Base-by-base conservation (phyloP, 2,888 invertebrate genomes). In the Myopa testacea region DNA sequence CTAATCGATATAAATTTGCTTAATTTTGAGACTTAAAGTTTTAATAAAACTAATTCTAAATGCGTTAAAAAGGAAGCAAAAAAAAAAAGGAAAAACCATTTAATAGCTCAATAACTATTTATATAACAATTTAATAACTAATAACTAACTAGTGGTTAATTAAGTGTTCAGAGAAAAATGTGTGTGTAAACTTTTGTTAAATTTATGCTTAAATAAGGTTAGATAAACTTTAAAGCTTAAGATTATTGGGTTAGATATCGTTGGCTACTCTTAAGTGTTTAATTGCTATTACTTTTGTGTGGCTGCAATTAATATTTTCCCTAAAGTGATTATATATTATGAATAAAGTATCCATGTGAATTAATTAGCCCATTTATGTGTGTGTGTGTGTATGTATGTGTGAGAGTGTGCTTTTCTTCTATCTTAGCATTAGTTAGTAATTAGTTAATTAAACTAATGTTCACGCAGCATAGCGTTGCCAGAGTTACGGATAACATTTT, bases 401-500 rank as follows among this genome's bases (percentile, higher is more conserved):
- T 6, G 10, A 45, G 1, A 8, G 45, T 45, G 45, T 45, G 45
- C 6, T 45, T 45, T 45, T 55, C 16, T 55, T 6, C 55, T 5
- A 16, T n/a, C 55, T 55, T 55, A 55, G n/a, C 16, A n/a, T 55
- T 55, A 55, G 16, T 69, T 73, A 72, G 67, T 68, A 12, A 58
- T 40, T 62, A 55, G 60, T 71, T 68, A 60, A 75, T 78, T 78
- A 45, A 79, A 79, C 84, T 87, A 87, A 83, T 87, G 87, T 84
- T 87, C 87, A 82, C 87, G 86, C 83, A 86, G 85, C 85, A 87
- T 87, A 83, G 84, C 84, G 81, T 75, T 80, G 80, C 85, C 83
- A 82, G 84, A 82, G 81, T 83, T 84, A 85, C 84, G 82, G 81
- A 82, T 82, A 83, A 85, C 82, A 82, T 83, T 84, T 83, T 87